Evolutionary conservation across 2,797 vertebrate species (phyloP), one percentile per base, ranked within the genome.

Genomic region (Argyrosomus regius): DNA sequence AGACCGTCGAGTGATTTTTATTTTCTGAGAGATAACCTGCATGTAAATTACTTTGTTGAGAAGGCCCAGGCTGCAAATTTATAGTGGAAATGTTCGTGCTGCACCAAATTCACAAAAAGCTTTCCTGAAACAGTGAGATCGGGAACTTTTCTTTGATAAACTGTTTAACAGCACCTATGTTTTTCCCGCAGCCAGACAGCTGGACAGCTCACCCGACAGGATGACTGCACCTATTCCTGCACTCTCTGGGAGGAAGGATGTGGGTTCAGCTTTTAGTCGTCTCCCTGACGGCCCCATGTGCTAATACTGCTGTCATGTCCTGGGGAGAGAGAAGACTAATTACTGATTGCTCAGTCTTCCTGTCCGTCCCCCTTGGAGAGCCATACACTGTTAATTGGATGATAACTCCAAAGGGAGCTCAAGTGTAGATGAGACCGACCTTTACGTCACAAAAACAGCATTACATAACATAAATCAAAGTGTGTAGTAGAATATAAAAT

Each of bases 291-390:
- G 83, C 85, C 69, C 49, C 54, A 72, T 88, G 89, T 87, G 89
- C 75, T 93, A 91, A 89, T 90, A 86, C 89, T 87, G 88, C 92
- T 92, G 91, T 90, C 91, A 87, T 78, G 85, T 92, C 93, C 92
- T 83, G 82, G 80, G 90, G 91, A 89, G 90, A 90, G 84, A 88
- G 84, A 86, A 86, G 90, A 83, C 90, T 94, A 94, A 94, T 95
- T 93, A 95, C 91, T 86, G 87, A 84, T 86, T 89, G 64, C 80
- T 78, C 76, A 80, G 73, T 85, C 89, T 91, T 87, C 89, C 91
- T 93, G 91, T 81, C 88, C 82, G 78, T 81, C 72, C 87, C 91
- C 91, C 90, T 87, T n/a, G 53, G 91, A 92, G 90, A 91, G 78
- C 63, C 77, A 73, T 72, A 74, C 76, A 69, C 83, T 62, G 81